Evolutionary conservation across 2,113 vertebrate genomes (phyloP), one percentile per base, ranked within the genome.

Genomic region (Semnornis frantzii): DNA sequence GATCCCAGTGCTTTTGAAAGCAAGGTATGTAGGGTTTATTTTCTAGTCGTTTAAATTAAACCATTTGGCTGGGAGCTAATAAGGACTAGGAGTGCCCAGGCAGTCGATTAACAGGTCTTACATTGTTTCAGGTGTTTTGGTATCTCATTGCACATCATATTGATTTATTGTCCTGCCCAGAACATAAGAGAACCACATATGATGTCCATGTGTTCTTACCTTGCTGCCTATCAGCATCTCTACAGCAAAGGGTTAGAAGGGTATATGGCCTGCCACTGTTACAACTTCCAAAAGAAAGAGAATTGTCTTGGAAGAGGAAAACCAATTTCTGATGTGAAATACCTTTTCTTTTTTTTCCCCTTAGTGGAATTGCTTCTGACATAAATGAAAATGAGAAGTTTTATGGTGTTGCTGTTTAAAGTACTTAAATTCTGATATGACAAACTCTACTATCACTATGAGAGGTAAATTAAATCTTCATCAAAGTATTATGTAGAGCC

Each of bases 401-500:
- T 94, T 77, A 94, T 69, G 84, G 58, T 84, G 37, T 89, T 95
- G 68, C 63, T 95, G 77, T 91, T 86, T 93, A 89, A 91, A 39
- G 74, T 87, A 72, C 77, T 87, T 86, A 92, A 92, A 84, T 94
- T 82, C 84, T 87, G 66, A 75, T 84, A 55, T 82, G 91, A 87
- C 87, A 87, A 66, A 78, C 74, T 89, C 16, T 54, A 21, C 58
- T 82, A 31, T 75, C 34, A 11, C 70, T 89, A 58, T 44, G 72
- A 78, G 78, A 94, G 86, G 81, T 91, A 94, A 89, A 94, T 94
- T 93, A 94, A 93, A 92, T 69, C 74, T 60, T 93, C 87, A 82
- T 92, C 91, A 79, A 89, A 86, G 71, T 39, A 44, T 84, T 85
- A 44, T 30, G 74, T 78, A 92, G 71, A 92, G 59, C 78, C 74